Evolutionary conservation across 2,888 invertebrate species (phyloP), one percentile per base, ranked within the genome.

Genomic region (Petrolisthes cinctipes): DNA sequence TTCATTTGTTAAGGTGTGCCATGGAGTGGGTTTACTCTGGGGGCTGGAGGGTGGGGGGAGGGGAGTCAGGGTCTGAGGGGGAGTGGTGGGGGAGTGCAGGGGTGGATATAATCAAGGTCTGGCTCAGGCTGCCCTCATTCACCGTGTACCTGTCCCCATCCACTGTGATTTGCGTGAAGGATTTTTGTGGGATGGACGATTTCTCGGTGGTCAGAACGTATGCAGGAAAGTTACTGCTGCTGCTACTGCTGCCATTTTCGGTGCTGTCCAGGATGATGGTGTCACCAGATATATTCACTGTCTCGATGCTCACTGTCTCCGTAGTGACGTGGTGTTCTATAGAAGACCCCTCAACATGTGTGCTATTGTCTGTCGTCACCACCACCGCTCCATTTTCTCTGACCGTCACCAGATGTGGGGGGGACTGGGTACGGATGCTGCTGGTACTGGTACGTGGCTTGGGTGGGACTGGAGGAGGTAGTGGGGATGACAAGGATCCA

Each of bases 351-450:
- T 88, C 83, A 20, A 81, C 20, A 23, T 86, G 86, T 20, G 86
- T 84, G 20, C 78, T 53, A 71, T 61, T 66, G 37, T 85, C 81
- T 6, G 89, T 89, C 37, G 84, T 82, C 23, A 89, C 86, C 37
- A 89, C 86, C 51, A 89, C 84, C 6, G 86, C 89, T 11, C 89
- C 89, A 20, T 89, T 89, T 68, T 89, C 89, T 66, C 86, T 86
- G 54, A 89, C 89, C 23, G 89, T 89, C 11, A 89, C 89, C 56
- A 89, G 61, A 57, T 89, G 81, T 5, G 89, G 86, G 20, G 86
- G 86, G 3, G 85, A 86, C 57, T 78, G 83, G 5, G 89, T 75
- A 54, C 83, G 86, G 7, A 83, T 79, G 7, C 56, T 57, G 37
- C 37, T 37, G 37, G 37, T 37, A 37, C 37, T 37, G 37, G 37